Percentiles rank a stretch among this genome's conserved stretches.
phyloP scores from a whole-genome alignment of 2,113 vertebrate genomes.

The Lepidothrix coronata region DNA sequence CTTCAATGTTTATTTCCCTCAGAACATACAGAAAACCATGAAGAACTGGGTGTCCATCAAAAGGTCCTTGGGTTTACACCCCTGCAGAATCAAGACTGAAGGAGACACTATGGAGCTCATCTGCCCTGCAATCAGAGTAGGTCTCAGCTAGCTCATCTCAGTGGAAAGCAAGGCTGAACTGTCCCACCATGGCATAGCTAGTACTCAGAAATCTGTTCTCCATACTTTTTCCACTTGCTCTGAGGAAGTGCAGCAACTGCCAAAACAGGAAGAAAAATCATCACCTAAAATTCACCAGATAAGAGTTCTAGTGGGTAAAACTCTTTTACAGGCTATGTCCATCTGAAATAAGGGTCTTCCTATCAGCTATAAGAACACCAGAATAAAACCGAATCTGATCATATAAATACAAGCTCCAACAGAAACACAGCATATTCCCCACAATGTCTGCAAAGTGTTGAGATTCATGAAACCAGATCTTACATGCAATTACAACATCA shows the following conservation, averaged over 20 bases:
- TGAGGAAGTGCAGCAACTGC: background rate
- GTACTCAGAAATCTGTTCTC: background rate
- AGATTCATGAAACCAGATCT: background rate
- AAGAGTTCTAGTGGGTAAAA: background rate
- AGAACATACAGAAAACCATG: background rate
- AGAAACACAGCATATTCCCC: background rate
- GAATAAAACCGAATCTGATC: background rate
- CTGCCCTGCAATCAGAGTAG: background rate
- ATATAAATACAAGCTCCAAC: background rate
- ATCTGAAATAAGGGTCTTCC: background rate
- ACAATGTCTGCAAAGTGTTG: background rate
- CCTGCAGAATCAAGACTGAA: background rate
- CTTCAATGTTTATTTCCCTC: background rate
- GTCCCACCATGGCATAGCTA: background rate
- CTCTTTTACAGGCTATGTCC: background rate
- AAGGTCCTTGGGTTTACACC: background rate
- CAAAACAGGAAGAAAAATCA: background rate
- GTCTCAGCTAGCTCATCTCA: background rate
- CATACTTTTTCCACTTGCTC: background rate
- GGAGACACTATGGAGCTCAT: background rate
- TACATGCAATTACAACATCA: background rate
- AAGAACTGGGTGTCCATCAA: background rate
- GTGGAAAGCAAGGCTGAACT: background rate
- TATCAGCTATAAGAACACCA: background rate
- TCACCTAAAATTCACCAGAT: background rate